A percentile compares a stretch with the other conserved stretches of the same genome.
Evolutionary conservation across 2,888 invertebrate genomes (phyloP).

Genomic region (Melinaea marsaeus): DNA sequence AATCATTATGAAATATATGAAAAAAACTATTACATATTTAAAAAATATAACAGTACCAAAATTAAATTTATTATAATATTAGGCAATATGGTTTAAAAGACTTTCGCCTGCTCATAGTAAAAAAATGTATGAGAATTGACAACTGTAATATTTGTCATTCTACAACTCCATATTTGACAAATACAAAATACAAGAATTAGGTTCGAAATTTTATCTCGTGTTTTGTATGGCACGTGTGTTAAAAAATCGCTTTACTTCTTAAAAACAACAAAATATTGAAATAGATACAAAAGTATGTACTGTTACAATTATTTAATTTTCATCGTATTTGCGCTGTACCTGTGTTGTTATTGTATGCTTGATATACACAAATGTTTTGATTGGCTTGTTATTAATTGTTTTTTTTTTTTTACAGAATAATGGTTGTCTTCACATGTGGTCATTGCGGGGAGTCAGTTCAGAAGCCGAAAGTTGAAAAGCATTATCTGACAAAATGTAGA

Average conservation of each 20-base stretch:
- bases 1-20: no score
- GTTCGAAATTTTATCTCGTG: conserved; percentile 19
- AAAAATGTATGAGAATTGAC: neutral
- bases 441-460: conserved; percentile 94
- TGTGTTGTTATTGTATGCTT: neutral
- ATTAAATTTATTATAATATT: no score
- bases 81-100: no score
- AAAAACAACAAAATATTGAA: conserved; percentile 2
- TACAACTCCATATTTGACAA: conserved; percentile 16
- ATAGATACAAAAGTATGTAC: neutral
- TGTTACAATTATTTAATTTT: neutral
- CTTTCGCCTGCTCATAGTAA: neutral
- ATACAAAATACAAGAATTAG: conserved; percentile 16
- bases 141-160: neutral
- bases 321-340: neutral
- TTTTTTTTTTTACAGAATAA: conserved; percentile 47
- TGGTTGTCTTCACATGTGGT: conserved; percentile 97
- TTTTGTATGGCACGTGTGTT: conserved; percentile 25
- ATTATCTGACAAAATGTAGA: conserved; percentile 86
- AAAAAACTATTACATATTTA: no score
- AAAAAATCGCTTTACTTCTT: neutral
- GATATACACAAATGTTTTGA: conserved; percentile 2
- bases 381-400: neutral
- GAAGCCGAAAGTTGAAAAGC: conserved; percentile 94
- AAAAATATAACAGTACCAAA: no score